Conservation (phyloP, 1,140 invertebrate genomes). For the Ceratina australensis region DNA sequence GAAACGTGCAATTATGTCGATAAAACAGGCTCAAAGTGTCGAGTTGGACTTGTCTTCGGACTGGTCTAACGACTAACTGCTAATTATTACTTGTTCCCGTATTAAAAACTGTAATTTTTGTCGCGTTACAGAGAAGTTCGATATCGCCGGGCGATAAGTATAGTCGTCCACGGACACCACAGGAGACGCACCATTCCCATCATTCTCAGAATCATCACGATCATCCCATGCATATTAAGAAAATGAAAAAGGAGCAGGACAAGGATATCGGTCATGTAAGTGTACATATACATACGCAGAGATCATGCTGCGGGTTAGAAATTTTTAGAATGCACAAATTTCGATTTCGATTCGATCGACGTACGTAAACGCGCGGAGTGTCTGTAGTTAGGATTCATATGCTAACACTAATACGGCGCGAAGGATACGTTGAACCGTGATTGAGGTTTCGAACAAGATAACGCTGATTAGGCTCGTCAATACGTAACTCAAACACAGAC, state of each 20-base stretch:
- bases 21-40: too few relatives aligned
- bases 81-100: too few relatives aligned
- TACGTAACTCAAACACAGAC: constrained; percentile 28
- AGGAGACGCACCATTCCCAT: constrained; percentile 76
- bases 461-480: constrained; percentile 18
- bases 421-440: constrained; percentile 30
- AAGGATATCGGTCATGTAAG: constrained; percentile 78
- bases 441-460: constrained; percentile 36
- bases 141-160: constrained; percentile 79
- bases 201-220: constrained; percentile 79
- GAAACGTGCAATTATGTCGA: too few relatives aligned
- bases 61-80: too few relatives aligned
- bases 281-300: constrained; percentile 44
- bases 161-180: constrained; percentile 85
- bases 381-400: not conserved
- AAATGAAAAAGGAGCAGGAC: constrained; percentile 78
- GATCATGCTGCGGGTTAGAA: too few relatives aligned
- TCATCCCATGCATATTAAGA: constrained; percentile 75
- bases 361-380: not conserved
- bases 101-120: constrained; percentile 10
- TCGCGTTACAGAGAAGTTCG: constrained; percentile 85
- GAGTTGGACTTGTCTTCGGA: too few relatives aligned
- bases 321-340: too few relatives aligned
- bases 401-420: not conserved
- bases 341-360: not conserved